A percentile compares a stretch with the other conserved stretches of the same genome.
phyloP scores from a whole-genome alignment of 2,797 vertebrate genomes.

The Erpetoichthys calabaricus region DNA sequence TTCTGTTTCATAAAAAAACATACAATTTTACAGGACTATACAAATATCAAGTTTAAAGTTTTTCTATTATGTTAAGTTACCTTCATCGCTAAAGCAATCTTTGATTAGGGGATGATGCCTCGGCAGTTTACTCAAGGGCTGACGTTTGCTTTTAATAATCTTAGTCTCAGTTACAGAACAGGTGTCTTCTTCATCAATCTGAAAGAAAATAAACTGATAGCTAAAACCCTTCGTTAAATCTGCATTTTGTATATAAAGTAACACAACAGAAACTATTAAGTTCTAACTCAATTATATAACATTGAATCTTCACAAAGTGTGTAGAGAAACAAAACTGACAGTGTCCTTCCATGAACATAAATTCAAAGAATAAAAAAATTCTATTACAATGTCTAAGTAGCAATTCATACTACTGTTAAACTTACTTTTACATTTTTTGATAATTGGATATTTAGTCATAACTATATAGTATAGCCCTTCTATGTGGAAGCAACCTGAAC shows the following conservation, averaged over 20 bases:
- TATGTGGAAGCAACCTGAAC: no score
- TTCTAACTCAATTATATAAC: neutral
- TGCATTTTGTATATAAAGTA: neutral
- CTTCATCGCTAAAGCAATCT: conserved; percentile 75
- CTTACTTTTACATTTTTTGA: no score
- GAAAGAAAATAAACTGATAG: conserved; percentile 12
- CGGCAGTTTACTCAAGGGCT: conserved; percentile 69
- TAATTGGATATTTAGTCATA: no score
- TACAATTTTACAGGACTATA: no score
- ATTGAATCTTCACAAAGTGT: neutral
- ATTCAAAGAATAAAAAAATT: no score
- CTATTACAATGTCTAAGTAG: no score
- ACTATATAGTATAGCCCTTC: no score
- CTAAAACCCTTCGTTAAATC: neutral
- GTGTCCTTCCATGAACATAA: no score
- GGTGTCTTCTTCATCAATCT: conserved; percentile 56
- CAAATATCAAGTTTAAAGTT: no score
- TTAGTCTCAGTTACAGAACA: conserved; percentile 56
- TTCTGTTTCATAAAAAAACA: no score
- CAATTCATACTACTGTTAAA: no score
- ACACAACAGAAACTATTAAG: neutral
- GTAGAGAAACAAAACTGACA: no score
- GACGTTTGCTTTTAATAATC: conserved; percentile 68
- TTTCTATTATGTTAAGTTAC: conserved; percentile 30
- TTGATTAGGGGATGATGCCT: conserved; percentile 77